Evolutionary conservation across 2,888 invertebrate species (phyloP).

Genomic region (Lissocephala sabroskyi): DNA sequence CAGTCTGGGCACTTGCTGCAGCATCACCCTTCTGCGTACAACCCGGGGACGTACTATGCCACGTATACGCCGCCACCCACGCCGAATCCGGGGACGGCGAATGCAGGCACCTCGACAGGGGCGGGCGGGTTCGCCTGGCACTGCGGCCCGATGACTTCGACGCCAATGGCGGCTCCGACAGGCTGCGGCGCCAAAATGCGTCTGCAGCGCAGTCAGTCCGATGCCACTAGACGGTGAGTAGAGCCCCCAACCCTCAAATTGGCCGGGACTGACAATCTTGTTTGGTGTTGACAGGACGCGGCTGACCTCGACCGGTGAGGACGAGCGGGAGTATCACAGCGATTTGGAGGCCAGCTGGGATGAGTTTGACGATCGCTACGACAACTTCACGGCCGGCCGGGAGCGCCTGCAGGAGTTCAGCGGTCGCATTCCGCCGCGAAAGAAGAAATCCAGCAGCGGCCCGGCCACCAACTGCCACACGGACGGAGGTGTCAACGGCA

Average conservation of each 20-base stretch:
- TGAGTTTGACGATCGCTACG: slow-evolving; percentile 71
- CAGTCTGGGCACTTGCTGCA: slow-evolving; percentile 50
- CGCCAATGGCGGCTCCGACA: no score
- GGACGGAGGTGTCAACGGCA: slow-evolving; percentile 63
- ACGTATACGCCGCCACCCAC: slow-evolving; percentile 68
- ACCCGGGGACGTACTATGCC: slow-evolving; percentile 44
- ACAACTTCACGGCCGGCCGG: slow-evolving; percentile 71
- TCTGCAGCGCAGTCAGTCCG: slow-evolving; percentile 67
- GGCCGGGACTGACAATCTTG: no score
- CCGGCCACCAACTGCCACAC: slow-evolving; percentile 5
- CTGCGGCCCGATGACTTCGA: slow-evolving; percentile 33
- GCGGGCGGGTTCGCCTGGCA: slow-evolving; percentile 26
- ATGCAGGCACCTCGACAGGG: slow-evolving; percentile 37
- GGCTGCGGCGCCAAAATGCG: slow-evolving; percentile 48
- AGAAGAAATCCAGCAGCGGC: slow-evolving; percentile 67
- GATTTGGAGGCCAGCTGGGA: slow-evolving; percentile 72
- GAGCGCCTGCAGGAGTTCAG: slow-evolving; percentile 72
- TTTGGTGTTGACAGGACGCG: slow-evolving; percentile 62
- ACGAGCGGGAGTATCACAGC: slow-evolving; percentile 71
- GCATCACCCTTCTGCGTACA: slow-evolving; percentile 45
- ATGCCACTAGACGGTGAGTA: slow-evolving; percentile 70
- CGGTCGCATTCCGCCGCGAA: slow-evolving; percentile 72
- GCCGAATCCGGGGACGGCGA: slow-evolving; percentile 60
- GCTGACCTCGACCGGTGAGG: slow-evolving; percentile 72
- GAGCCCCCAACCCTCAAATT: neutral